Evolutionary conservation across 2,888 invertebrate species (phyloP), one percentile per base, ranked within the genome.

Genomic region (Diabrotica balteata): DNA sequence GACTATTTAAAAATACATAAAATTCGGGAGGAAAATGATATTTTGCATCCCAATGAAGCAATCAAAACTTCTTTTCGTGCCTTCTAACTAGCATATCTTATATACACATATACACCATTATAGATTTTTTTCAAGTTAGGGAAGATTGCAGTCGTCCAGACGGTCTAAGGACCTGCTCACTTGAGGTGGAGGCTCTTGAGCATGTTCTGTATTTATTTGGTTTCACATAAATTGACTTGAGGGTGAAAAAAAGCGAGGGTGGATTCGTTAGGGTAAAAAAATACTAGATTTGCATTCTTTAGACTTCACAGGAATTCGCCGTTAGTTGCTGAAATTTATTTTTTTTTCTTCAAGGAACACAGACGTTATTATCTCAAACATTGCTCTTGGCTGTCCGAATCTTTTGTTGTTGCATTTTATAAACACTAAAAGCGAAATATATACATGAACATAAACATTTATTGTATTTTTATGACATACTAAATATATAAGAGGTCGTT

Each of bases 201-300:
- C 61, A 50, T 53, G 66, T 65, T 70, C 66, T 74, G 63, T 59
- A 73, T 71, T 78, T 73, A 71, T 63, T 75, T 77, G 82, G 80
- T 66, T 80, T 72, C 72, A 79, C 80, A 75, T 76, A 77, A 80
- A 79, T 81, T 81, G 82, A 81, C 82, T 82, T 81, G 83, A 81
- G 83, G 83, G 83, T 81, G 82, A 82, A 83, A 83, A 82, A 83
- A 82, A 82, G 82, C 83, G 83, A 83, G 84, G 84, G 84, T 84
- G 81, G 80, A 83, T 83, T 83, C 83, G 84, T 83, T 84, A 83
- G 83, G 83, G 83, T 81, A 82, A 83, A 83, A 82, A 84, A 84
- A 83, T 81, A 83, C 82, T 81, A 82, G 82, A 84, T 84, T 83
- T 84, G 83, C 83, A 84, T 84, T 83, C 82, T 82, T 76, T 77